A percentile compares a stretch with the other conserved stretches of the same genome.
phyloP scores from a whole-genome alignment of 2,113 vertebrate genomes.

The Indri indri region DNA sequence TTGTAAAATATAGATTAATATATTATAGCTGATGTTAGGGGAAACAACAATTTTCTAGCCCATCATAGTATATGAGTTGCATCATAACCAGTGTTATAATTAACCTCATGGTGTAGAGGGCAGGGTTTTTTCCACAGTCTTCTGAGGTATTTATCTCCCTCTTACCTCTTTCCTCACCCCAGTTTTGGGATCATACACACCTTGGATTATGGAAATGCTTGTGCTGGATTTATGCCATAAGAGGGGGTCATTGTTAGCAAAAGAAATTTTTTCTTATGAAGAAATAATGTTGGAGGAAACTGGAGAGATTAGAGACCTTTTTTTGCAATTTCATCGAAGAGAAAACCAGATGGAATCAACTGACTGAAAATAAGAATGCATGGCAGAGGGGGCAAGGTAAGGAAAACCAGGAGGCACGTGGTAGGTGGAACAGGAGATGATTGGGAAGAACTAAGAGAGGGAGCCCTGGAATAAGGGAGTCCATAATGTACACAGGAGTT shows the following conservation, averaged over 20 bases:
- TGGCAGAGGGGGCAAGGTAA: fast-evolving
- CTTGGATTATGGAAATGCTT: neutral
- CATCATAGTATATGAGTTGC: neutral
- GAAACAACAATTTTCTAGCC: neutral
- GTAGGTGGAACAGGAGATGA: neutral
- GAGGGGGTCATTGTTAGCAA: neutral
- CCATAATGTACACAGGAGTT: neutral
- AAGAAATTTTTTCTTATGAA: neutral
- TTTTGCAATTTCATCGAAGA: neutral
- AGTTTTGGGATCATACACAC: neutral
- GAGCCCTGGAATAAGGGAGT: fast-evolving
- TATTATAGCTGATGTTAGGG: neutral
- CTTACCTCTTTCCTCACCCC: neutral
- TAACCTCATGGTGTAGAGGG: neutral
- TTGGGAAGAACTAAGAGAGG: neutral
- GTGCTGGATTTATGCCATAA: neutral
- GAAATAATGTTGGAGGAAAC: neutral
- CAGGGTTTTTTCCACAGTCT: neutral
- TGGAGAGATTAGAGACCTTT: neutral
- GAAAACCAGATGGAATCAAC: neutral
- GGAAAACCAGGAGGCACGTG: neutral
- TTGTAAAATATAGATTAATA: neutral
- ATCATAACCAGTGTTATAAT: neutral
- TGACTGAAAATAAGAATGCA: neutral
- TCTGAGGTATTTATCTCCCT: neutral